phyloP scores from a whole-genome alignment of 2,113 vertebrate genomes.

The Cepphus grylle region DNA sequence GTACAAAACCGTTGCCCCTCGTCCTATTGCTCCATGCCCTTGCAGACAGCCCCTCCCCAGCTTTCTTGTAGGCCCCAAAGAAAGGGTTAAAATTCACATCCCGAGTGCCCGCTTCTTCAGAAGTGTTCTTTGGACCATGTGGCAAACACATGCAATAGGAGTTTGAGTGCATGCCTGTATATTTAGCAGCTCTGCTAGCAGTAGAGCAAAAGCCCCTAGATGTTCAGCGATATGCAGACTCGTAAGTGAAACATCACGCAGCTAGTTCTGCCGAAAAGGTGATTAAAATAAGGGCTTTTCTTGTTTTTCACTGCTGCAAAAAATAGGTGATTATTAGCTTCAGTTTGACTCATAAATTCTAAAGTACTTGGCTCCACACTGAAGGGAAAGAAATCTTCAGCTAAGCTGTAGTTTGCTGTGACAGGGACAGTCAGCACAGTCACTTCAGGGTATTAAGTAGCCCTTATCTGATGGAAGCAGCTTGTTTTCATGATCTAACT shows the following conservation, averaged over 20 bases:
- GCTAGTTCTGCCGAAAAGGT: not conserved
- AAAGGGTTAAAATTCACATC: too few relatives aligned
- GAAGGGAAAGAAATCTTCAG: not conserved
- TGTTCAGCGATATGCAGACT: not conserved
- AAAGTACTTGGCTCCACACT: not conserved
- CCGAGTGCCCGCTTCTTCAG: not conserved
- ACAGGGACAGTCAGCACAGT: not conserved
- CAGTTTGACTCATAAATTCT: not conserved
- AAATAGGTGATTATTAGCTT: not conserved
- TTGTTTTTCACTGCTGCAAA: not conserved
- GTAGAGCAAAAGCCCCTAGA: not conserved
- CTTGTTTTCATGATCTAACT: not conserved
- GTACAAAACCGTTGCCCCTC: too few relatives aligned
- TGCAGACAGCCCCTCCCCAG: too few relatives aligned
- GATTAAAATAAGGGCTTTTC: not conserved
- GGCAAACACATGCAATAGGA: not conserved
- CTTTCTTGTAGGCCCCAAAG: too few relatives aligned
- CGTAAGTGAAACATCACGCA: fast-evolving
- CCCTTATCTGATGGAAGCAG: not conserved
- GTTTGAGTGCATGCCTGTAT: not conserved
- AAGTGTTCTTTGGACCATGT: too few relatives aligned
- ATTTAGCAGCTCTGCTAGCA: not conserved
- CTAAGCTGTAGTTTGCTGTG: not conserved
- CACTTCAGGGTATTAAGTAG: not conserved
- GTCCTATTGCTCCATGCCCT: too few relatives aligned